Percentiles rank a stretch among this genome's conserved stretches.
These are phyloP conservation scores for Neoscelio sp. DNA, from an alignment of 2,888 invertebrate genomes.

Conservation along the genomic window DNA sequence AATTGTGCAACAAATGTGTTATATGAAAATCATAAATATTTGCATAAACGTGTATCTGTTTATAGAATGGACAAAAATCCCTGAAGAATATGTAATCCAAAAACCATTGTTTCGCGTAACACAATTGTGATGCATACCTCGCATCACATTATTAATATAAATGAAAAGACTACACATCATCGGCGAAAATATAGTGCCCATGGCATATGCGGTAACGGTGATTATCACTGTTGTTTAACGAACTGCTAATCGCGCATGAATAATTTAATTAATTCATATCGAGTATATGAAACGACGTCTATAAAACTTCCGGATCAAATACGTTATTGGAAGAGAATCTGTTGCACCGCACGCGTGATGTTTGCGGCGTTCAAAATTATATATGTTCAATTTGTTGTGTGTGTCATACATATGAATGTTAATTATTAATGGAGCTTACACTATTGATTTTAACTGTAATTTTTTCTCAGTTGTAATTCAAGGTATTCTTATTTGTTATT, in stretches of 20 bases:
- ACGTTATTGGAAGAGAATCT: slow-evolving; percentile 27
- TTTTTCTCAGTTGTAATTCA: no score
- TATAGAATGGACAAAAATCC: not conserved
- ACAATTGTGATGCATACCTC: not conserved
- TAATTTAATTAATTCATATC: slow-evolving; percentile 42
- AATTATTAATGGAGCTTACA: no score
- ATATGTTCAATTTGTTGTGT: not conserved
- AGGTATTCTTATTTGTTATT: no score
- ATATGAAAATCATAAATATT: not conserved
- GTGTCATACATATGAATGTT: not conserved
- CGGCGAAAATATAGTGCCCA: slow-evolving; percentile 19
- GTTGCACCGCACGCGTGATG: not conserved
- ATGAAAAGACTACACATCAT: slow-evolving; percentile 10
- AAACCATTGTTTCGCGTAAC: slow-evolving; percentile 16
- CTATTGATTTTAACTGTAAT: no score
- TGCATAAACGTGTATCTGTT: not conserved
- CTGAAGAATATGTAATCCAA: not conserved
- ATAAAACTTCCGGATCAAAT: slow-evolving; percentile 13
- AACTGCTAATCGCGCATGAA: slow-evolving; percentile 35
- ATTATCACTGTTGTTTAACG: slow-evolving; percentile 31
- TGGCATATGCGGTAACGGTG: not conserved
- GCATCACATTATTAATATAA: slow-evolving; percentile 17
- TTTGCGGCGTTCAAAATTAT: no score
- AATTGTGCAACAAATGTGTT: no score
- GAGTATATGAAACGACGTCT: slow-evolving; percentile 23